Conservation (phyloP, 2,888 invertebrate genomes). For the Furcula furcula region DNA sequence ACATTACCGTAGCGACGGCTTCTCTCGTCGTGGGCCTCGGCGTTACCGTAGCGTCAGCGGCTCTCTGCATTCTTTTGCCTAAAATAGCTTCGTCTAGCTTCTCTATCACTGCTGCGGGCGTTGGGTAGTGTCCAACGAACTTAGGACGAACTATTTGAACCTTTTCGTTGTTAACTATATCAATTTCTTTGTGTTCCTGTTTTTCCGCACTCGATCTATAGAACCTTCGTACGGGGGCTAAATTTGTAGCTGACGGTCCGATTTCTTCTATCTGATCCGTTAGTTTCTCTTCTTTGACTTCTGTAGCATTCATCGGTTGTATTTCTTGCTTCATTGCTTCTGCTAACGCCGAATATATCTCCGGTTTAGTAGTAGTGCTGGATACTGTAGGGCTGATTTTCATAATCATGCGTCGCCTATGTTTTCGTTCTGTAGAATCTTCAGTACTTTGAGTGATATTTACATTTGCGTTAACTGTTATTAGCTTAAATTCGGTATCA, state of each 20-base stretch:
- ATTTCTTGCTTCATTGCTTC: slow-evolving; percentile 61
- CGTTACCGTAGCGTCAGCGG: slow-evolving; percentile 44
- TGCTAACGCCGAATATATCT: slow-evolving; percentile 35
- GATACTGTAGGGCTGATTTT: slow-evolving; percentile 27
- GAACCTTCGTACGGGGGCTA: slow-evolving; percentile 56
- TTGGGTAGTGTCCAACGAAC: slow-evolving; percentile 54
- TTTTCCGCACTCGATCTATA: slow-evolving; percentile 70
- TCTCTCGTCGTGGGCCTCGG: too few species aligned
- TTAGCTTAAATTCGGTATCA: slow-evolving; percentile 41
- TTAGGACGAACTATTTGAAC: slow-evolving; percentile 65
- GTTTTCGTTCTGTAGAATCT: slow-evolving; percentile 46
- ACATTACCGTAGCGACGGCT: slow-evolving; percentile 43
- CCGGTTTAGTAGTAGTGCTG: slow-evolving; percentile 32
- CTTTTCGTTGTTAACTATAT: slow-evolving; percentile 61
- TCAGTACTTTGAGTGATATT: slow-evolving; percentile 50
- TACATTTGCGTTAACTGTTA: slow-evolving; percentile 52
- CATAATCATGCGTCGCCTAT: slow-evolving; percentile 61
- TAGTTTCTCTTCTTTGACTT: slow-evolving; percentile 50
- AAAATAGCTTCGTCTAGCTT: slow-evolving; percentile 68
- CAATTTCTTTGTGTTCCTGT: slow-evolving; percentile 50
- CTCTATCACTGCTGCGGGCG: slow-evolving; percentile 54
- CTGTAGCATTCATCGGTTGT: slow-evolving; percentile 41
- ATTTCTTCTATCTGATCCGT: slow-evolving; percentile 56
- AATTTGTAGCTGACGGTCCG: slow-evolving; percentile 40
- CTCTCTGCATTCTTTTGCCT: slow-evolving; percentile 57